Evolutionary conservation across 2,888 invertebrate species (phyloP), one percentile per base, ranked within the genome.

Genomic region (Aphodius sticticus): DNA sequence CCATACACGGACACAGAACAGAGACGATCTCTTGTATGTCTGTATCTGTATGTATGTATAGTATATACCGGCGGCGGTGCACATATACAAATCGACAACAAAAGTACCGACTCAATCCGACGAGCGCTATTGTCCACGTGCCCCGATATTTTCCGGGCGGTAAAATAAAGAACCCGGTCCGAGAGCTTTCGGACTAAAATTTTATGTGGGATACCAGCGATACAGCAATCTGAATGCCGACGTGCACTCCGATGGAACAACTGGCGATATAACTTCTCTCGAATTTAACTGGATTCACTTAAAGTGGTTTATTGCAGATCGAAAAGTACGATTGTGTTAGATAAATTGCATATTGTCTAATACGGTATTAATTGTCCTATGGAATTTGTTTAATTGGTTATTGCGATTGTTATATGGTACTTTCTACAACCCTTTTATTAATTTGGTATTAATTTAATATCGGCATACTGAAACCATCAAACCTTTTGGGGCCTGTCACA

Each of bases 51-150:
- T 53, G 53, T 53, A 53, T 53, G 53, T 53, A 53, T 53, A 53
- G 53, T 53, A 53, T 53, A 12, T 53, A 53, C 53, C 26, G 36
- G 35, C 74, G 74, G 15, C 74, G 53, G 53, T 53, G 53, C 53
- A 5, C 74, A 15, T 74, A 74, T 74, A 74, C 74, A 74, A 74
- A 74, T 74, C 74, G 74, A 35, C 36, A 74, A 37, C 37, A 35
- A 74, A 37, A 74, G 74, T n/a, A 74, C 74, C n/a, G 74, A 37
- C 35, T 74, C 26, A 36, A 35, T 74, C 74, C 74, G 26, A 74
- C 74, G 74, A 74, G 37, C 74, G n/a, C 74, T 37, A 74, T 74
- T 74, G 74, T 74, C 74, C 74, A 74, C 36, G 74, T 37, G 35
- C 37, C 74, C n/a, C 74, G 74, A 35, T 74, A 37, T 74, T 74